phyloP scores from a whole-genome alignment of 2,888 invertebrate genomes.

The Rhagophthalmus giganteus region DNA sequence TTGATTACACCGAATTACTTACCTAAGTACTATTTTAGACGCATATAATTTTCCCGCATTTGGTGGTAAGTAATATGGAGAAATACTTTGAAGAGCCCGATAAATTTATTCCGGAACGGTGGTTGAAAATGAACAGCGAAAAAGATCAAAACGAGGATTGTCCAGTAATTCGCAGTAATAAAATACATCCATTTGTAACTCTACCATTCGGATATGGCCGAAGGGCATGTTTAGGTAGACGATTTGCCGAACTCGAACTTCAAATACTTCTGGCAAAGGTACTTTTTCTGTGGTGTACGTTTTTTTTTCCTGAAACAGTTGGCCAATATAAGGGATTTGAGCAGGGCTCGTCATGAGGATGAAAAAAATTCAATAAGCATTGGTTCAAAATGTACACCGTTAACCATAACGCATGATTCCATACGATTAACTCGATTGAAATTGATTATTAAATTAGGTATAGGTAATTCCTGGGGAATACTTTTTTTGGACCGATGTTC shows the following conservation, averaged over 20 bases:
- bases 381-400: too few relatives aligned
- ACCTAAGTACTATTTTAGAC: slow-evolving; percentile 71
- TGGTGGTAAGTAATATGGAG: slow-evolving; percentile 73
- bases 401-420: too few relatives aligned
- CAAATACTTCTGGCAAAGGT: slow-evolving; percentile 76
- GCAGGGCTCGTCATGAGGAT: too few relatives aligned
- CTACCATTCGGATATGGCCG: slow-evolving; percentile 78
- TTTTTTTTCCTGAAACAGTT: too few relatives aligned
- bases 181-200: slow-evolving; percentile 74
- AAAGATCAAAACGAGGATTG: slow-evolving; percentile 36
- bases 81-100: slow-evolving; percentile 73
- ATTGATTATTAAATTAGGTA: too few relatives aligned
- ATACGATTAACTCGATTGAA: too few relatives aligned
- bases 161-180: slow-evolving; percentile 52
- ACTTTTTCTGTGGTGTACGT: background rate
- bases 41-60: slow-evolving; percentile 77
- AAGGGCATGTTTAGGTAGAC: slow-evolving; percentile 75
- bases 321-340: too few relatives aligned
- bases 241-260: slow-evolving; percentile 81
- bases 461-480: too few relatives aligned
- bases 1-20: too few relatives aligned
- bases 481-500: too few relatives aligned
- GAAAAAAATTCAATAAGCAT: too few relatives aligned
- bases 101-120: slow-evolving; percentile 74
- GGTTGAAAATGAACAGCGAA: slow-evolving; percentile 63